A percentile compares a stretch with the other conserved stretches of the same genome.
These are phyloP conservation scores for Gobiocypris rarus DNA, from an alignment of 2,113 vertebrate species.

Conservation along the genomic window DNA sequence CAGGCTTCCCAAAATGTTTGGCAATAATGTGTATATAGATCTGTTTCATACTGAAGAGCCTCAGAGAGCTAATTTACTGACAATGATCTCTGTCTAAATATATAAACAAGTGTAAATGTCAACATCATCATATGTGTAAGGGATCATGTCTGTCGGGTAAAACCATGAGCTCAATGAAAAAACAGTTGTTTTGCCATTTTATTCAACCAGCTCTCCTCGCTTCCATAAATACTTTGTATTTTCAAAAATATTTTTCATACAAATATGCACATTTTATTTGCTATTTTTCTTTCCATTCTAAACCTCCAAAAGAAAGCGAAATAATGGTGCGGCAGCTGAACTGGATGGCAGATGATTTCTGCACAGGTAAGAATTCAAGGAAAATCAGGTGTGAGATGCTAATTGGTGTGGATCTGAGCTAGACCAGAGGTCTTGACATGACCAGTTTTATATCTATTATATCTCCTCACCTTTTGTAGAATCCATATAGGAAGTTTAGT, in stretches of 20 bases:
- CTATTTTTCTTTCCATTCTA: not conserved
- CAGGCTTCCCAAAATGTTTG: no score
- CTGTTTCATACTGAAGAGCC: not conserved
- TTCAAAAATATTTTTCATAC: not conserved
- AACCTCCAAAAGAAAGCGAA: slow-evolving; percentile 70
- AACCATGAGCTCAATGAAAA: not conserved
- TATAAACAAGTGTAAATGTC: not conserved
- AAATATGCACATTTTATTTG: no score
- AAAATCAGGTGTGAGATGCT: not conserved
- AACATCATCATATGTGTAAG: not conserved
- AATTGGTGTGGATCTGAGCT: not conserved
- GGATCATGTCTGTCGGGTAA: not conserved
- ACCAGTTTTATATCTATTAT: not conserved
- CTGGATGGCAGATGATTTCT: slow-evolving; percentile 84
- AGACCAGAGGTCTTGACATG: not conserved
- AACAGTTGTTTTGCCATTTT: not conserved
- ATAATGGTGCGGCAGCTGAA: slow-evolving; percentile 85
- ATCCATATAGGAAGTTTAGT: not conserved
- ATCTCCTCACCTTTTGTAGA: not conserved
- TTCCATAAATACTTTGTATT: not conserved
- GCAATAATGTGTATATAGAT: not conserved
- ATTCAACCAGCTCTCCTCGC: not conserved
- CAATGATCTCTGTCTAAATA: not conserved
- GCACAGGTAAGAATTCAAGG: slow-evolving; percentile 75
- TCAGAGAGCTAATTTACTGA: not conserved